Evolutionary conservation across 2,888 invertebrate species (phyloP), one percentile per base, ranked within the genome.

Genomic region (Leptogaster cylindrica): DNA sequence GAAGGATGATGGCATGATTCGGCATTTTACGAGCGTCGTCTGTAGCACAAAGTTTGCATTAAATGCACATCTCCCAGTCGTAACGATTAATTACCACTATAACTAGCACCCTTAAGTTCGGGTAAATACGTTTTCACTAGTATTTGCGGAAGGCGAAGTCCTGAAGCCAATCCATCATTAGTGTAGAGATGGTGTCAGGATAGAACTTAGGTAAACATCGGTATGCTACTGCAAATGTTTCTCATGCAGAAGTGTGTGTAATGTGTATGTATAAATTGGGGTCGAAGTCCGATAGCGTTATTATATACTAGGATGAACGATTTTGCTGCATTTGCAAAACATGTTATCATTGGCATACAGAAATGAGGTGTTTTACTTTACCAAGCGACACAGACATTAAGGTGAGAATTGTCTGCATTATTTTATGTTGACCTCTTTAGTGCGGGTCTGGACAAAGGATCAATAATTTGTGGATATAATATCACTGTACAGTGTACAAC

Each of bases 191-290:
- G 46, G 20, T 46, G 23, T 10, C n/a, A 12, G 18, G 46, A 20
- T 46, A 10, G 5, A 46, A 25, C 23, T 7, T n/a, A 18, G n/a
- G 46, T 16, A 46, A 46, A 7, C 46, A 20, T 46, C 46, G 20
- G 20, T 25, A 46, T 25, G n/a, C n/a, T n/a, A n/a, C n/a, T n/a
- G 46, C 20, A 46, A 46, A 25, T 20, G 46, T 20, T 10, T 20
- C 20, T 46, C 20, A 46, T 46, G 46, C n/a, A 46, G 23, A 25
- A 46, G n/a, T 46, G 46, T 46, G n/a, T n/a, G 46, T 25, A 46
- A 20, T 20, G 16, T 23, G 12, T 46, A 46, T 20, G 46, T 25
- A 46, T 46, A 46, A 46, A 46, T 46, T 46, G 25, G n/a, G 23
- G 46, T n/a, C 46, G 7, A 20, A n/a, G 46, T 46, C 46, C 20